Evolutionary conservation across 1,140 invertebrate species (phyloP).

Genomic region (Drosophila navojoa): DNA sequence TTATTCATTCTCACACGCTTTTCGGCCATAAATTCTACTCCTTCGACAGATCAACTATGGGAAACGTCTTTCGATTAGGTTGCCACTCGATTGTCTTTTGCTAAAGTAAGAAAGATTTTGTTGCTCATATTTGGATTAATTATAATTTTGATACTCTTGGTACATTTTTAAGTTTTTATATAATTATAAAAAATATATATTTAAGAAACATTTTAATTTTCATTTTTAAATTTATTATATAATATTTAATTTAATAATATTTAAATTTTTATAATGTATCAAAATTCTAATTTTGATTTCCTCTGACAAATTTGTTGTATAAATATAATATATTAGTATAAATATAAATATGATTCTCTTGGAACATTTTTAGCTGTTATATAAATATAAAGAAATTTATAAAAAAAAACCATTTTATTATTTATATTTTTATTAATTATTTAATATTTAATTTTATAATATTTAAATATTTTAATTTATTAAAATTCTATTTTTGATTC

Average conservation of each 20-base stretch:
- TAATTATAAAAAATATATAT: background rate
- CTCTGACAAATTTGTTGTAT: too few species aligned
- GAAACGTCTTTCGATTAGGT: slow-evolving; percentile 4
- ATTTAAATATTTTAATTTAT: too few species aligned
- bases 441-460: too few species aligned
- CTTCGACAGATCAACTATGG: slow-evolving; percentile 16
- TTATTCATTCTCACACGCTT: slow-evolving; percentile 8
- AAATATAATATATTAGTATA: too few species aligned
- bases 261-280: too few species aligned
- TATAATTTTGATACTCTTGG: background rate
- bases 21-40: slow-evolving; percentile 17
- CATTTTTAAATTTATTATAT: background rate
- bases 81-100: background rate
- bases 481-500: too few species aligned
- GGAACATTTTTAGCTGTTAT: background rate
- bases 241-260: too few species aligned
- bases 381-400: background rate
- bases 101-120: background rate
- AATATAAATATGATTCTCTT: background rate
- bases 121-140: background rate
- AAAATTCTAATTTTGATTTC: too few species aligned
- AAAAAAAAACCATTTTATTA: too few species aligned
- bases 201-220: too few species aligned
- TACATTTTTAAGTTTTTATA: background rate
- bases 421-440: too few species aligned